A percentile compares a stretch with the other conserved stretches of the same genome.
Evolutionary conservation across 1,140 invertebrate genomes (phyloP).

Genomic region (Metopolophium dirhodum): DNA sequence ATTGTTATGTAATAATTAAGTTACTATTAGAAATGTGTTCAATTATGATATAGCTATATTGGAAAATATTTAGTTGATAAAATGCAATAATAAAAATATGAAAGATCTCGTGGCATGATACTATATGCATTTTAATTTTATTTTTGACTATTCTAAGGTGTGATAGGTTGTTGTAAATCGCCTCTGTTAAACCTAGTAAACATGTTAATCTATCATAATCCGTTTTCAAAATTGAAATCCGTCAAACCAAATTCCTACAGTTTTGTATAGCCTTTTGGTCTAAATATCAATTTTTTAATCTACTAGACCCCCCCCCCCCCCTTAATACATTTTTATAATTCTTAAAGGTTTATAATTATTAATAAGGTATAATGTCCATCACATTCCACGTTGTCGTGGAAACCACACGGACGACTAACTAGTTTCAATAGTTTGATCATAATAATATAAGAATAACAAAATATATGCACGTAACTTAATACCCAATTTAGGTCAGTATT

Average conservation of each 20-base stretch:
- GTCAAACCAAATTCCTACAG: too few relatives aligned
- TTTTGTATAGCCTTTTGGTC: too few relatives aligned
- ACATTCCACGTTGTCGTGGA: background rate
- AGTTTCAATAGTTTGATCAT: background rate
- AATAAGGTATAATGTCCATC: background rate
- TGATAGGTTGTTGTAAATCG: background rate
- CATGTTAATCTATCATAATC: too few relatives aligned
- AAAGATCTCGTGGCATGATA: background rate
- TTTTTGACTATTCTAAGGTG: background rate
- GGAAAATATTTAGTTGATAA: background rate
- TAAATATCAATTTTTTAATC: too few relatives aligned
- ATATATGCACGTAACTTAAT: background rate
- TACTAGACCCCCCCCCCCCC: too few relatives aligned
- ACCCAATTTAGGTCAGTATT: background rate
- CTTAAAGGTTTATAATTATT: background rate
- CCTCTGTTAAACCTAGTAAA: too few relatives aligned
- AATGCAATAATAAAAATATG: background rate
- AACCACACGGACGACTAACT: background rate
- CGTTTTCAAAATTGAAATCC: too few relatives aligned
- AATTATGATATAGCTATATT: background rate
- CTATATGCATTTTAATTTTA: background rate
- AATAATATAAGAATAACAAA: background rate
- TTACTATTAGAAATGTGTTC: background rate
- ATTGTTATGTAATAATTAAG: background rate
- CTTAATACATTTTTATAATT: background rate